These are phyloP conservation scores for Sebastes wilsoni DNA, from an alignment of 2,797 vertebrate species.

Conservation along the genomic window DNA sequence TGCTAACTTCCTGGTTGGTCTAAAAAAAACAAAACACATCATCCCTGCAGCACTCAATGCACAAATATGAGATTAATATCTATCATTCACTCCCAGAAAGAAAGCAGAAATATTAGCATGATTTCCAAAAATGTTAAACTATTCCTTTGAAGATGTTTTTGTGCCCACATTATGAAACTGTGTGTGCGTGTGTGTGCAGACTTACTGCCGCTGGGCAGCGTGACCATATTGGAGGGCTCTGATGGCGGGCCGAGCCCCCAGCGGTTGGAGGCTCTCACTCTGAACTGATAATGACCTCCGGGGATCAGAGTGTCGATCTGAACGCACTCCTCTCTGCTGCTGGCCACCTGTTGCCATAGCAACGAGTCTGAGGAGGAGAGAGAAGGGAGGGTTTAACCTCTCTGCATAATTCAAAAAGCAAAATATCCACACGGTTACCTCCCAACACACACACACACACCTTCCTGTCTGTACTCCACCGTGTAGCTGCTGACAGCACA, in stretches of 20 bases:
- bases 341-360: constrained; percentile 93
- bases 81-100: background rate
- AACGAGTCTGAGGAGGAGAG: constrained; percentile 85
- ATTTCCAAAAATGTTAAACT: no score
- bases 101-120: background rate
- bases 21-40: no score
- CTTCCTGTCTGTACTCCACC: constrained; percentile 96
- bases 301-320: constrained; percentile 94
- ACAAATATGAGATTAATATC: background rate
- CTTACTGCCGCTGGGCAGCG: constrained; percentile 89
- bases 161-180: background rate
- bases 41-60: background rate
- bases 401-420: background rate
- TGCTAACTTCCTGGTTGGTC: no score
- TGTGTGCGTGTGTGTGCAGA: background rate
- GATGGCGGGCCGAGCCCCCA: constrained; percentile 96
- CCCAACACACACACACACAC: constrained; percentile 56
- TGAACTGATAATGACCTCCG: constrained; percentile 95
- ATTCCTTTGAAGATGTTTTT: background rate
- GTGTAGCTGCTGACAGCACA: constrained; percentile 93
- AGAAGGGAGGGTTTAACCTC: background rate
- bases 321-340: constrained; percentile 94
- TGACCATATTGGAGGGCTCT: constrained; percentile 93
- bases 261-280: constrained; percentile 95
- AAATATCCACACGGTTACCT: rapidly evolving